phyloP scores from a whole-genome alignment of 2,113 vertebrate genomes.

The Accipiter cooperii region DNA sequence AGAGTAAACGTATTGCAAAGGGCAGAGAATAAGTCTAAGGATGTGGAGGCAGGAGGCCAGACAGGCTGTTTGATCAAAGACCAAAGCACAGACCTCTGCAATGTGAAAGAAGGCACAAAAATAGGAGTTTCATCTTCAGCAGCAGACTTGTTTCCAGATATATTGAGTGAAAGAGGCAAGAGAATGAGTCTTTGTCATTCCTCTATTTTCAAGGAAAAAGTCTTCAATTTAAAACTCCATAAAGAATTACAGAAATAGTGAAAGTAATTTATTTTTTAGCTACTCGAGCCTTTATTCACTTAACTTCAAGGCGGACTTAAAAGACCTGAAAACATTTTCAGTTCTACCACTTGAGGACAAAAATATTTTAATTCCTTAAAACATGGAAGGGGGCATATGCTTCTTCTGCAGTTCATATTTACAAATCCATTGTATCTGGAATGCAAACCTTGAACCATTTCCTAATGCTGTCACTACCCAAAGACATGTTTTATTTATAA shows the following conservation, averaged over 20 bases:
- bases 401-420: background rate
- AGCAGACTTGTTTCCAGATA: slow-evolving; percentile 12
- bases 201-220: slow-evolving; percentile 13
- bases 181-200: slow-evolving; percentile 50
- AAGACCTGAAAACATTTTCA: background rate
- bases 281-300: background rate
- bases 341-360: background rate
- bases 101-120: background rate
- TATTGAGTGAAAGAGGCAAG: background rate
- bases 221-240: slow-evolving; percentile 43
- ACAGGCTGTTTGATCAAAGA: slow-evolving; percentile 6
- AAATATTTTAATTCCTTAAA: slow-evolving; percentile 27
- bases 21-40: background rate
- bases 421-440: background rate
- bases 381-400: background rate
- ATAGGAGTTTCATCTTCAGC: slow-evolving; percentile 21
- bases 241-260: slow-evolving; percentile 12
- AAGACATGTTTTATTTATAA: slow-evolving; percentile 34
- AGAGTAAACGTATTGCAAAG: background rate
- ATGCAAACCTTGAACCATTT: background rate
- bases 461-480: background rate
- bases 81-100: background rate
- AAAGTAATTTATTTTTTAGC: slow-evolving; percentile 44
- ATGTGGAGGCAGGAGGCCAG: background rate
- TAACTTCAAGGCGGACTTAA: background rate